Conservation (phyloP, 2,888 invertebrate species). For the Omphaloscelis lunosa region DNA sequence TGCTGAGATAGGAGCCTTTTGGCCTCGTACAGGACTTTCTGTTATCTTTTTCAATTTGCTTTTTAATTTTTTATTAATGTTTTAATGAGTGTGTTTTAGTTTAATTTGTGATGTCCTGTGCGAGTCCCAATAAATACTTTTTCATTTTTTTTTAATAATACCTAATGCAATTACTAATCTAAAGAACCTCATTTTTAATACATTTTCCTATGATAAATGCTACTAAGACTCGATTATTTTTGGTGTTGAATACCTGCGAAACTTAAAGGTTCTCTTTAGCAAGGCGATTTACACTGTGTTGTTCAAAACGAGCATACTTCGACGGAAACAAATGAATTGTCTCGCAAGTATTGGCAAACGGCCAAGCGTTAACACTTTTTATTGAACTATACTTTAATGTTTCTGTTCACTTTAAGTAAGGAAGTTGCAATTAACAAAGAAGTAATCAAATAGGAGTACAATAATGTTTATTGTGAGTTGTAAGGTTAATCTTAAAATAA, state of each 20-base stretch:
- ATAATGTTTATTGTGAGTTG: slow-evolving; percentile 23
- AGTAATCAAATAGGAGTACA: slow-evolving; percentile 17
- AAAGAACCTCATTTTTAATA: background rate
- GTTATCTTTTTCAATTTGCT: too few relatives aligned
- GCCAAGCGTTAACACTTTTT: slow-evolving; percentile 77
- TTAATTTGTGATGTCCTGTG: too few relatives aligned
- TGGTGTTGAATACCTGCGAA: slow-evolving; percentile 18
- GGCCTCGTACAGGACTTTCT: too few relatives aligned
- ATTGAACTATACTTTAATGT: slow-evolving; percentile 55
- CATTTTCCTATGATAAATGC: slow-evolving; percentile 1
- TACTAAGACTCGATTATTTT: slow-evolving; percentile 6
- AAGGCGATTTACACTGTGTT: slow-evolving; percentile 46
- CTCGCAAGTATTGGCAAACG: slow-evolving; percentile 71
- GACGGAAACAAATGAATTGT: slow-evolving; percentile 77
- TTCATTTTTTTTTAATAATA: too few relatives aligned
- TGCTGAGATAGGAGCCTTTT: too few relatives aligned
- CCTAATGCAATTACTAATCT: background rate
- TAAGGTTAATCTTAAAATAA: slow-evolving; percentile 26
- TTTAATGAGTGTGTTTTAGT: too few relatives aligned
- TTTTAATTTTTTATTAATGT: too few relatives aligned
- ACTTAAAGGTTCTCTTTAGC: slow-evolving; percentile 26
- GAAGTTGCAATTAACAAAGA: slow-evolving; percentile 13
- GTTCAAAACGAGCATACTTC: slow-evolving; percentile 53
- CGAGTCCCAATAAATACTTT: too few relatives aligned
- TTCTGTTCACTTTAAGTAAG: slow-evolving; percentile 16